Base-by-base conservation (phyloP, 2,797 vertebrate species). In the Epinephelus malabaricus region DNA sequence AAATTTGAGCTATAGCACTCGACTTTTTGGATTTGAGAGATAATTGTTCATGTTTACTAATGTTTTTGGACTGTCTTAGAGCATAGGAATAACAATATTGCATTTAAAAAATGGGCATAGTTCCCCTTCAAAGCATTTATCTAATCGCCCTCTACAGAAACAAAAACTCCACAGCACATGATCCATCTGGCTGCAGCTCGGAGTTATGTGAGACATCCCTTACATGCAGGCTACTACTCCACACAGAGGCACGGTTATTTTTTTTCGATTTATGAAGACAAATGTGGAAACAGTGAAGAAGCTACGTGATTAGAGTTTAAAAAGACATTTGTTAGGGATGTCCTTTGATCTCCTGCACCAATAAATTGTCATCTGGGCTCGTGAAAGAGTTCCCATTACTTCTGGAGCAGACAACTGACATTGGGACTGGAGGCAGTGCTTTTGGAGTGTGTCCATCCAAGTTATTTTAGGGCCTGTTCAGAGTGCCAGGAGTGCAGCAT, bases 381-480 rank as follows among this genome's bases (percentile, higher is more conserved):
- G 45, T 85, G 79, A 86, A 86, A 63, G 61, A 80, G 61, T 79
- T 85, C 80, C 79, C 68, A 59, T 84, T 86, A 82, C 59, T 81
- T 85, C 75, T 59, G 60, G 56, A 79, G 79, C 84, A 73, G 85
- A 82, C 87, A 63, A 69, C 88, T 88, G 91, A 88, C 81, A 63
- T 47, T 59, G 69, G 78, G 79, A 79, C 81, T 64, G 74, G 68
- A 85, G 79, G 76, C 67, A 71, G 70, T 56, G 78, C 71, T 71
- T 54, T 85, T 83, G 87, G 79, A 92, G 63, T 79, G 68, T 61
- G 81, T 92, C 88, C 86, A 79, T 63, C 25, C 55, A 58, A 85
- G 88, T 88, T 94, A 92, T 93, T 94, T 93, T 90, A 74, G 80
- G 89, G 70, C 51, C 34, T 46, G 72, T 76, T 82, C 74, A 72